Base-by-base conservation (phyloP, 2,888 invertebrate species). In the Tipula confusa region DNA sequence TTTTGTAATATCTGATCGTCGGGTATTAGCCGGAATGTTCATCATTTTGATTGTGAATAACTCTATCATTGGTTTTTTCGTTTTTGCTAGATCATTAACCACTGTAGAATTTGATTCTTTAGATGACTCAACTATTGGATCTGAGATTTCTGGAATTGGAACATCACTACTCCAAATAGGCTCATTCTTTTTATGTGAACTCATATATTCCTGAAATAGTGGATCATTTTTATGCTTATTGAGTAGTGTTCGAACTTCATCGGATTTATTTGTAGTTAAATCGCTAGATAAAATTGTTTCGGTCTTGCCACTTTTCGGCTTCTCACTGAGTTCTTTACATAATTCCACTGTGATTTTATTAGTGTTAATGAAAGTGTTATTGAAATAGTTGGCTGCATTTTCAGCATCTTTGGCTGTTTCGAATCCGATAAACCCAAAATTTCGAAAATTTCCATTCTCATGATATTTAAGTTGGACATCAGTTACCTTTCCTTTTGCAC, bases 381-480 rank as follows among this genome's bases (percentile, higher is more conserved):
- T 92, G 86, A 97, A 96, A 87, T 94, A 93, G 18, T 94, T 91
- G 36, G 93, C 91, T 0, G 98, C 98, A 36, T 91, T 91, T 82
- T 92, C 87, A 0, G 97, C 98, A 87, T 96, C 95, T 82, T 94
- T 93, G 85, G 95, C 95, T 28, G 91, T 93, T 87, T 95, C 94
- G 89, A 93, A 99, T 6, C 99, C 99, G 86, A 99, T 91, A 88
- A 99, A 99, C 3, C 95, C 97, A 90, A 99, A 99, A 87, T 95
- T 94, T 84, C 99, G 92, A 88, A 99, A 99, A 87, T 94, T 94
- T 7, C 98, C 98, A 91, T 96, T 94, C 86, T 94, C 93, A 0
- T 97, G 97, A 87, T 95, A 98, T 89, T 98, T 99, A 6, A 99
- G 89, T 87, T 97, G 96, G 6, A 98, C 93, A 90, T 99, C 99